phyloP scores from a whole-genome alignment of 1,140 invertebrate genomes.

The Papilio polytes region DNA sequence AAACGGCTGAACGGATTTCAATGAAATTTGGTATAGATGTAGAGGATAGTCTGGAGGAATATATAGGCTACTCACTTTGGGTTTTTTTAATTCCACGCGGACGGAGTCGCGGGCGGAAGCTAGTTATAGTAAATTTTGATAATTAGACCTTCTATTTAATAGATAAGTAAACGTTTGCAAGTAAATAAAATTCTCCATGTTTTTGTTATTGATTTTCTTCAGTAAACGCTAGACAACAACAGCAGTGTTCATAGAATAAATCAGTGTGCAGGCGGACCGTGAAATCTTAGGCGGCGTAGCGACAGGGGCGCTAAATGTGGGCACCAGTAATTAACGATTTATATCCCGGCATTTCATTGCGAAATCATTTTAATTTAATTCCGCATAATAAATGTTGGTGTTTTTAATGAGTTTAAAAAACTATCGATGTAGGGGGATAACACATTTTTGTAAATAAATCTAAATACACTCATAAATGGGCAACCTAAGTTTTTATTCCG shows the following conservation, averaged over 20 bases:
- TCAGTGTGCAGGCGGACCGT: slow-evolving; percentile 7
- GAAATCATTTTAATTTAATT: neutral
- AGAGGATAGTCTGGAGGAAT: too few relatives aligned
- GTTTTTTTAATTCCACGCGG: too few relatives aligned
- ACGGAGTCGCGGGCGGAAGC: too few relatives aligned
- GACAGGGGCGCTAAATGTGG: slow-evolving; percentile 11
- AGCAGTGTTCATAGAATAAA: neutral
- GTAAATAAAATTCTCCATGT: neutral
- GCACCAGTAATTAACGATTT: slow-evolving; percentile 13
- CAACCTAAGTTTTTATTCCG: too few relatives aligned
- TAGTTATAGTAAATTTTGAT: neutral
- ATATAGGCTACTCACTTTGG: too few relatives aligned
- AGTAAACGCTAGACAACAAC: neutral
- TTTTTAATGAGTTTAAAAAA: too few relatives aligned
- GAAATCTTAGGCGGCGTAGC: slow-evolving; percentile 24
- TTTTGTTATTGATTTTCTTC: neutral
- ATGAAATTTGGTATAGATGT: too few relatives aligned
- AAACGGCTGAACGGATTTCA: too few relatives aligned
- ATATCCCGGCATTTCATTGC: neutral
- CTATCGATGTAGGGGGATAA: too few relatives aligned
- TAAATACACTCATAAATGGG: too few relatives aligned
- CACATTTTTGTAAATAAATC: too few relatives aligned
- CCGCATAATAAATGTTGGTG: neutral
- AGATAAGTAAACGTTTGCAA: neutral
- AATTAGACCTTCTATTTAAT: neutral